Base-by-base conservation (phyloP, 2,113 vertebrate genomes). In the Ptyas mucosa region DNA sequence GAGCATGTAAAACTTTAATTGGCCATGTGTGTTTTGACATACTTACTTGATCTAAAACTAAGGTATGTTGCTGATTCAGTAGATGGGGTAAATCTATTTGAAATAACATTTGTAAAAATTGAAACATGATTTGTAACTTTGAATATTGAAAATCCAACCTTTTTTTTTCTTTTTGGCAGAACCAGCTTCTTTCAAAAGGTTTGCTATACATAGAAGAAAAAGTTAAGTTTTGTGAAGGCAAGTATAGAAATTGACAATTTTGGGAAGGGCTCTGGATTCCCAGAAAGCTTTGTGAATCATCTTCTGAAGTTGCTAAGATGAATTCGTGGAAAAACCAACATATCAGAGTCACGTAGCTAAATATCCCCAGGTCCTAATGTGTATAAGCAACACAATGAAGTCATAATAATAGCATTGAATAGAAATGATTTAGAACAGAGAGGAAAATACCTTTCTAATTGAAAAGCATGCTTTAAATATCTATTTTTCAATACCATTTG, bases 151-250 rank as follows among this genome's bases (percentile, higher is more conserved):
- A 85, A 93, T 95, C 97, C 96, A 75, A 7, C 12, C 54, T 34
- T 96, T 52, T 97, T 88, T 97, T 94, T 96, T 95, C 81, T 97
- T 93, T 98, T 97, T 96, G 96, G 94, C 97, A 99, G 99, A 99
- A 99, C 96, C 99, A 99, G 95, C 98, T 99, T 95, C 98, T 99
- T 96, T 97, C 95, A 8, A 99, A 98, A 96, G 99, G 99, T 91
- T 97, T 99, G 95, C 96, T 98, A 89, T 98, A 98, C 93, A 96
- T 99, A 96, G 98, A 98, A 95, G 99, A 99, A 94, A 99, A 98
- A 96, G 97, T 99, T 95, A 98, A 97, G 88, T 96, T 98, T 88
- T 98, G 98, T 94, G 98, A 99, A 94, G 98, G 98, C 98, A 97
- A 97, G 96, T 97, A 94, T 1, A 24, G 92, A 93, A 92, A 94